Base-by-base conservation (phyloP, 2,888 invertebrate species). In the Trichogramma dendrolimi region DNA sequence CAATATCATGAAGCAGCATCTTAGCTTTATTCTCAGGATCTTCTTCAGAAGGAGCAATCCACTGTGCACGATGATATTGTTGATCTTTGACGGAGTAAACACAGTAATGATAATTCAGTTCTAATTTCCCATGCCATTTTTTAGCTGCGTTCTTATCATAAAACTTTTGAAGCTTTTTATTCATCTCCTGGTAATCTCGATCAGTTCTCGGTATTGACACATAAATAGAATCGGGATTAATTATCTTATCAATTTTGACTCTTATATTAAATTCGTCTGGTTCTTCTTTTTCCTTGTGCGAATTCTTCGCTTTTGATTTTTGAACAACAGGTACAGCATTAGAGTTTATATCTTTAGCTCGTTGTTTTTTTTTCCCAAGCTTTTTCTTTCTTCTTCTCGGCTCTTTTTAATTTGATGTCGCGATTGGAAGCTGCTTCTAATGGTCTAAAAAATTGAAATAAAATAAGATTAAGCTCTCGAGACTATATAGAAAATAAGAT, bases 1-100 rank as follows among this genome's bases (percentile, higher is more conserved):
- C 87, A 66, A 86, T 84, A 71, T 94, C 93, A 11, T 86, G 83
- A 49, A 90, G 82, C 65, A 85, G 86, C 0, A 92, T 84, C 64
- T 81, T 80, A 4, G 76, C 78, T 8, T 76, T 74, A 0, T 79
- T 75, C 1, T 77, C 75, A 0, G 69, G 60, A 5, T 78, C 73
- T 1, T 83, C 55, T 1, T 53, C 47, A 2, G 10, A 7, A 58
- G 83, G 77, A 0, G 82, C 72, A 1, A 82, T 70, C 14, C 86
- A 80, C 43, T 83, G 77, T 1, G 81, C 87, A 4, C 94, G 84
- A 67, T 85, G 87, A 85, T 88, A 92, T 43, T 82, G 80, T 47
- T 83, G 82, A 10, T 84, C 83, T 10, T 80, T 79, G 0, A 71
- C 65, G 60, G 78, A 77, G 51, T 75, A 75, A 0, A 83, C 83